These are phyloP conservation scores for Hippopotamyrus pictus DNA, from an alignment of 2,797 vertebrate genomes.

Conservation along the genomic window DNA sequence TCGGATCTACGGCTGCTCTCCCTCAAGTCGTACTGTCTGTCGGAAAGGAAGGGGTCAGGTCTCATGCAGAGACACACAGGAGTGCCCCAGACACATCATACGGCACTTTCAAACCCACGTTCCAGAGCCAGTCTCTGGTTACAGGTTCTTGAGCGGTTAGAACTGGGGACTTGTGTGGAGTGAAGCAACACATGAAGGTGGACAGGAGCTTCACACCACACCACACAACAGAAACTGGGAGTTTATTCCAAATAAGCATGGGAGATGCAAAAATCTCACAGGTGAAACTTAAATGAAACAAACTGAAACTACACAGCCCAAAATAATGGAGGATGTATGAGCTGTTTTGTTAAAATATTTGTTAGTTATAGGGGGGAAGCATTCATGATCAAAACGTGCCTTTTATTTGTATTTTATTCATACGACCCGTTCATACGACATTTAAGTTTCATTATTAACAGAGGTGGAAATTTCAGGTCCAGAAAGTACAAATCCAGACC, in stretches of 20 bases:
- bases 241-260: background rate
- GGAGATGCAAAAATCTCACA: background rate
- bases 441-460: background rate
- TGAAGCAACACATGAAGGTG: background rate
- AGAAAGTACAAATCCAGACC: too few species aligned
- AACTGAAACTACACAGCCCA: background rate
- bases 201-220: background rate
- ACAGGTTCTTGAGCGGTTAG: background rate
- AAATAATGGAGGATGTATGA: background rate
- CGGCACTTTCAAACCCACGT: background rate
- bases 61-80: background rate
- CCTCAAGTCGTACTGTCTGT: slow-evolving; percentile 90
- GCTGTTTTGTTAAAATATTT: background rate
- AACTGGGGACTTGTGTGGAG: background rate
- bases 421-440: background rate
- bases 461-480: too few species aligned
- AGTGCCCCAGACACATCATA: background rate
- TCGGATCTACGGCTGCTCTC: slow-evolving; percentile 94
- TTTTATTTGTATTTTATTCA: background rate
- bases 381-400: background rate
- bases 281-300: background rate
- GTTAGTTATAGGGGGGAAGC: background rate
- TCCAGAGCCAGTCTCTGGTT: background rate
- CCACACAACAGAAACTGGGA: background rate
- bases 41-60: background rate